phyloP scores from a whole-genome alignment of 1,140 invertebrate genomes.

The Teleogryllus occipitalis region DNA sequence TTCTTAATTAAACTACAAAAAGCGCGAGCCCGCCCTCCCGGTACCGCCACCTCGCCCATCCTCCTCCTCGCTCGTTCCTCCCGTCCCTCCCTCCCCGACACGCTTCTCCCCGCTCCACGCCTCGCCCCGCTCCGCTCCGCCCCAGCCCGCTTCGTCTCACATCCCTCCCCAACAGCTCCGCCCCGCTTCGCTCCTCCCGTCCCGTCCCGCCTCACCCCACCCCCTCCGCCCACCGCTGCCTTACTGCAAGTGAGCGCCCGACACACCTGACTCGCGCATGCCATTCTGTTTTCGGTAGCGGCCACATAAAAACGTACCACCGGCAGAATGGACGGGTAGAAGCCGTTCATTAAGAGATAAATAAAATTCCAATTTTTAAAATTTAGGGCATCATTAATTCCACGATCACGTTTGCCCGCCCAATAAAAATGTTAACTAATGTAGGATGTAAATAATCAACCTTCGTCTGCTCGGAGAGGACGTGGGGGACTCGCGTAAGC shows the following conservation, averaged over 20 bases:
- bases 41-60: too few species aligned
- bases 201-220: too few species aligned
- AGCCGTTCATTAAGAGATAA: neutral
- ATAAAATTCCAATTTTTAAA: neutral
- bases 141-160: too few species aligned
- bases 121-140: neutral
- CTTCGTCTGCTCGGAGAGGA: neutral
- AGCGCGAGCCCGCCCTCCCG: neutral
- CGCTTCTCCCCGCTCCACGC: too few species aligned
- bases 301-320: neutral
- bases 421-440: neutral
- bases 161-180: too few species aligned
- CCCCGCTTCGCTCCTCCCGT: too few species aligned
- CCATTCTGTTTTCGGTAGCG: too few species aligned
- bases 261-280: too few species aligned
- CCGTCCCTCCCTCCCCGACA: too few species aligned
- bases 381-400: neutral
- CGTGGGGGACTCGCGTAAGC: neutral
- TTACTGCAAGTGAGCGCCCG: too few species aligned
- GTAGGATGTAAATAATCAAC: neutral
- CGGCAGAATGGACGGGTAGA: neutral
- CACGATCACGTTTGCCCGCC: neutral
- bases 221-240: too few species aligned
- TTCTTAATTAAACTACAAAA: slow-evolving; percentile 2
- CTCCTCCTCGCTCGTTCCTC: too few species aligned